Conservation (phyloP, 1,140 invertebrate genomes). For the Pseudomyrmex concolor region DNA sequence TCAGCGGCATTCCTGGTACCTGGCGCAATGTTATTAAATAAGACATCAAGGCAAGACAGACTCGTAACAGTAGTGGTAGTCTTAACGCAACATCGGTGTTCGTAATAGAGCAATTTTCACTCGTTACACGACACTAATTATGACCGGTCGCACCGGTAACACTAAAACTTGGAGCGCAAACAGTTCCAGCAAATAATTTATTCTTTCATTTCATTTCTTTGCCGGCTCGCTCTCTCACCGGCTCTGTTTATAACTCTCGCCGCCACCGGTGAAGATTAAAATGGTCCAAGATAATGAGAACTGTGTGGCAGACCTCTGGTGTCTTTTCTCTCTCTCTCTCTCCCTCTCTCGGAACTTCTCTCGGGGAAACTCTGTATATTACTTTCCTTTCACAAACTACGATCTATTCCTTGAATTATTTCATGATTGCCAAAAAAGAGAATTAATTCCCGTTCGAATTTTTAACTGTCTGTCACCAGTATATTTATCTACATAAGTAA, state of each 20-base stretch:
- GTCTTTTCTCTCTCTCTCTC: constrained; percentile 6
- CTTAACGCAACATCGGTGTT: constrained; percentile 3
- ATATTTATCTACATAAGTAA: constrained; percentile 6
- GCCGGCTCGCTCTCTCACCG: constrained; percentile 42
- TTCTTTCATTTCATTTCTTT: constrained; percentile 76
- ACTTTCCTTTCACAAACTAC: constrained; percentile 54
- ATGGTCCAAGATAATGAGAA: constrained; percentile 77
- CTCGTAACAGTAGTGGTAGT: background rate
- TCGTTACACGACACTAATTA: constrained; percentile 58
- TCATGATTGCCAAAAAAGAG: constrained; percentile 26
- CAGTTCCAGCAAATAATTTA: constrained; percentile 72
- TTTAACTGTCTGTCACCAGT: constrained; percentile 30
- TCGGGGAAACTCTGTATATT: constrained; percentile 39
- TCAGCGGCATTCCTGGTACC: background rate
- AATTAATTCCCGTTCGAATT: constrained; percentile 18
- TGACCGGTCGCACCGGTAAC: constrained; percentile 45
- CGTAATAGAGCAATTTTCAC: constrained; percentile 31
- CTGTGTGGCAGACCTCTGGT: constrained; percentile 61
- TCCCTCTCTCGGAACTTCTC: constrained; percentile 36
- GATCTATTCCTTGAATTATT: constrained; percentile 50
- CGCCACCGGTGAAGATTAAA: constrained; percentile 76
- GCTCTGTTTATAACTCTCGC: constrained; percentile 74
- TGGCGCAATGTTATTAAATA: background rate
- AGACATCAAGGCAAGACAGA: background rate
- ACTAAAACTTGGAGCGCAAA: constrained; percentile 48